Conservation (phyloP, 2,113 vertebrate species). For the Uria lomvia region DNA sequence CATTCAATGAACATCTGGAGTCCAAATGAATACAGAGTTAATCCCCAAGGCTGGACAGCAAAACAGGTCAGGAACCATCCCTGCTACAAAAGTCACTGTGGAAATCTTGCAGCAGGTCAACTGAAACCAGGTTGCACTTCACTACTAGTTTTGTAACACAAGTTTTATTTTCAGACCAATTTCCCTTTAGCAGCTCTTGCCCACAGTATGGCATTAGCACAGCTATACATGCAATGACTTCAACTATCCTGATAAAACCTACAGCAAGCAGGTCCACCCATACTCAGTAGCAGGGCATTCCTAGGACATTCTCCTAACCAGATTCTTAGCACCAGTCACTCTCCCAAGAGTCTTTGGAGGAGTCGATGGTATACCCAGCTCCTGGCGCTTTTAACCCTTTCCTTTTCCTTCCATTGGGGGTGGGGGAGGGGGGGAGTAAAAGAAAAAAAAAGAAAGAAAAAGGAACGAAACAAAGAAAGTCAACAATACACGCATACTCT, state of each 20-base stretch:
- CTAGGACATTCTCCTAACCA: constrained; percentile 9
- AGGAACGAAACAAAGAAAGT: neutral
- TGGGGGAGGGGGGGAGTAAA: too few species aligned
- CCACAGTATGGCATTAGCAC: neutral
- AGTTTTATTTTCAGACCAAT: neutral
- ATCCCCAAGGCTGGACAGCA: neutral
- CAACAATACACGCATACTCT: neutral
- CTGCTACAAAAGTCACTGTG: neutral
- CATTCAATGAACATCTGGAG: neutral
- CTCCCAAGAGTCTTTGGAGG: neutral
- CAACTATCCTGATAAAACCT: neutral
- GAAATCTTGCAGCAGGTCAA: neutral
- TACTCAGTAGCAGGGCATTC: neutral
- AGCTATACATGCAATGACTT: neutral
- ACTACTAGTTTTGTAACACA: neutral
- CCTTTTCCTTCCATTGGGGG: neutral
- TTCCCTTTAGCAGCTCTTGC: neutral
- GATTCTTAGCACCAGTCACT: neutral
- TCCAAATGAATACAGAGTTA: constrained; percentile 14
- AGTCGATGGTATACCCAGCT: neutral
- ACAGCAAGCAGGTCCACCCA: neutral
- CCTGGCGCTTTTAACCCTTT: neutral
- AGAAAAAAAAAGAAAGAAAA: neutral
- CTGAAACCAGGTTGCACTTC: neutral
- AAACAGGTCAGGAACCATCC: neutral